Base-by-base conservation (phyloP, 2,113 vertebrate genomes). In the Microtus oregoni region DNA sequence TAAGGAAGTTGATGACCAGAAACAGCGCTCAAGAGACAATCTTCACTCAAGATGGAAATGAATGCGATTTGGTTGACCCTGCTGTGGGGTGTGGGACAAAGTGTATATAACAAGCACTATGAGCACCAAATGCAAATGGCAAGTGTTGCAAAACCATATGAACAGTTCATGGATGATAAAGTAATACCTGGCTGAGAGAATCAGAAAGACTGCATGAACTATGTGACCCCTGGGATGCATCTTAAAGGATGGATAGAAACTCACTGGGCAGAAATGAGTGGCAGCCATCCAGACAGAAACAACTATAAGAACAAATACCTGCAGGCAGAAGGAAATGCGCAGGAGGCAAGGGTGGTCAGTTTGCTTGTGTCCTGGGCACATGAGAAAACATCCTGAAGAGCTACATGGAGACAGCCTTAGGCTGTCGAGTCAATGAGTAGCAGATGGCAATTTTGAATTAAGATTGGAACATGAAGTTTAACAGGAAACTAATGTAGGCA, bases 401-500 rank as follows among this genome's bases (percentile, higher is more conserved):
- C 10, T 35, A 13, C 22, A 41, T 1, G 55, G 83, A 85, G 63
- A 58, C 0, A n/a, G 22, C 87, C 72, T 92, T 38, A 96, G 26
- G 38, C 86, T 75, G 91, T 63, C n/a, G 17, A 63, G 75, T 55
- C 55, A 94, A 13, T 19, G 32, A 78, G n/a, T 47, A 28, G 55
- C 83, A 79, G 88, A 38, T 8, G 17, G 77, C 14, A 81, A 55
- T 91, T 92, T 87, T 87, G 88, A 89, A 96, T 82, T 1, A 89
- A 91, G 72, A 79, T 22, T 47, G 24, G 1, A n/a, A n/a, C n/a
- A n/a, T n/a, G n/a, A 79, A 94, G 32, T 78, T 58, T 10, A 70
- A 41, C 13, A 50, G 41, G 19, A 92, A 96, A 92, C 7, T 50
- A 85, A 85, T 44, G 41, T 12, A 9, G 13, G 70, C 70, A 94